These are phyloP conservation scores for Branchinecta sandiegonensis DNA, from an alignment of 2,888 invertebrate species.

Conservation along the genomic window DNA sequence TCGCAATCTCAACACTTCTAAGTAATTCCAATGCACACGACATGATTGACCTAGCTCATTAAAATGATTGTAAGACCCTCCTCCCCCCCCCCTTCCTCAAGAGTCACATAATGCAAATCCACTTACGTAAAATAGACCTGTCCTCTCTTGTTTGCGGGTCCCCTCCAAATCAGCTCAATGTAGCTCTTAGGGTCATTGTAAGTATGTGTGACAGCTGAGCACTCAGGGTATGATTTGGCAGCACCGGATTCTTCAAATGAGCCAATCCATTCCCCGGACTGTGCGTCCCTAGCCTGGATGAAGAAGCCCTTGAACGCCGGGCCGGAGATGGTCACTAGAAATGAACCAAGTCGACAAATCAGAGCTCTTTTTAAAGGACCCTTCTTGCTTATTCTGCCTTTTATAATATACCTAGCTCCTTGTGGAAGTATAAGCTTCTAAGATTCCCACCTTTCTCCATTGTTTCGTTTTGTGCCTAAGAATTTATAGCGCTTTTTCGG, in stretches of 20 bases:
- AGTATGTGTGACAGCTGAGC: conserved; percentile 61
- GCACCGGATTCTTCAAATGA: conserved; percentile 56
- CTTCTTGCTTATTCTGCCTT: no score
- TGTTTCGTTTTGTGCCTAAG: no score
- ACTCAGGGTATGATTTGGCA: conserved; percentile 60
- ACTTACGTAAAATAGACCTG: conserved; percentile 69
- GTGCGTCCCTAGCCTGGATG: conserved; percentile 58
- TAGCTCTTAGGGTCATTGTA: conserved; percentile 57
- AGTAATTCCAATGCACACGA: no score
- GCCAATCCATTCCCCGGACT: conserved; percentile 58
- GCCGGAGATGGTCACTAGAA: conserved; percentile 44
- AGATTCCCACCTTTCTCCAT: no score
- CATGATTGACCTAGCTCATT: not conserved
- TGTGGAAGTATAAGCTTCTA: no score
- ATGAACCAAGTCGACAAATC: not conserved
- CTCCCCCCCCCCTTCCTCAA: no score
- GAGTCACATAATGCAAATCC: no score
- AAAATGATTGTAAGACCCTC: conserved; percentile 15
- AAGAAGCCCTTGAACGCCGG: conserved; percentile 63
- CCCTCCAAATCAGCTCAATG: conserved; percentile 58
- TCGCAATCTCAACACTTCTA: no score
- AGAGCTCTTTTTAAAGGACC: not conserved
- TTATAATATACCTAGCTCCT: no score
- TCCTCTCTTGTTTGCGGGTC: conserved; percentile 48
- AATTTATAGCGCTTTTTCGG: no score